Evolutionary conservation across 2,888 invertebrate species (phyloP), one percentile per base, ranked within the genome.

Genomic region (Malachius bipustulatus): DNA sequence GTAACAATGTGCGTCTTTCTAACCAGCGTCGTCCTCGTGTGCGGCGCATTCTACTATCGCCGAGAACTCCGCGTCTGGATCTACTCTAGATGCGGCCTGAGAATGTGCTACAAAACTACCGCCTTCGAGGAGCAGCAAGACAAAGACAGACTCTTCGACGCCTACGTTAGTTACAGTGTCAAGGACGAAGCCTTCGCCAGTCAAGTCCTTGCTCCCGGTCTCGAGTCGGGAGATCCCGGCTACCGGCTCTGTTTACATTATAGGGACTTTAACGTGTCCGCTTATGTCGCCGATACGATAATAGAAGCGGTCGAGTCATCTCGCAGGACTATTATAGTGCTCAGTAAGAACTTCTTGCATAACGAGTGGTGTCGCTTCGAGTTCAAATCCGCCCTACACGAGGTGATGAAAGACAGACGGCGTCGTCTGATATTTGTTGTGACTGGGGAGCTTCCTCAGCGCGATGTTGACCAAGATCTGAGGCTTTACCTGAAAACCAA

Each of bases 291-390:
- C 9, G 93, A 94, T 59, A 90, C 91, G 32, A 84, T 96, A 38
- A 80, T 88, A 48, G 85, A 88, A 59, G 90, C 91, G 2, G 88
- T 91, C 13, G 89, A 91, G 59, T 82, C 84, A 35, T 88, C 90
- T 31, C 78, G 87, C 48, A 73, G 90, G 50, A 88, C 90, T 27
- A 82, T 96, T 41, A 73, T 94, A 47, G 82, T 94, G 40, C 64
- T 96, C 39, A 90, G 91, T 11, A 84, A 85, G 62, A 87, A 88
- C 66, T 96, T 94, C 65, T 72, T 94, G 43, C 82, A 87, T 65
- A 88, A 88, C 63, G 93, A 94, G 66, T 96, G 94, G 94, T 81
- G 84, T 51, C 75, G 85, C 47, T 87, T 90, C 60, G 94, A 96
- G 65, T 91, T 94, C 63, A 89, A 90, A 67, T 83, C 85, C 51